Evolutionary conservation across 2,113 vertebrate species (phyloP), one percentile per base, ranked within the genome.

Genomic region (Desmodus rotundus): DNA sequence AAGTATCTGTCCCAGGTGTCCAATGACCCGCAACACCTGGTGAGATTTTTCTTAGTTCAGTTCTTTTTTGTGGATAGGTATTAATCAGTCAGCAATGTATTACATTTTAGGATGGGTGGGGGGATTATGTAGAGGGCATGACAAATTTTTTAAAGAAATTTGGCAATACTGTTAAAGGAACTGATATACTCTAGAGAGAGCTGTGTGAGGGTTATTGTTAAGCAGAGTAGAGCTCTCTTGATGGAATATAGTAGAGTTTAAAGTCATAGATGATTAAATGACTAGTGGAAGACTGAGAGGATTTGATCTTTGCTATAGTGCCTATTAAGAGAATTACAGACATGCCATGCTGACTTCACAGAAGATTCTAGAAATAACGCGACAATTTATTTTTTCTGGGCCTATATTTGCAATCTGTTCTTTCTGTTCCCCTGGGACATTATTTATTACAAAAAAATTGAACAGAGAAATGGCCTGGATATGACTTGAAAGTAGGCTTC

Each of bases 111-210:
- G 38, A 52, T 65, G 68, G 19, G 15, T 43, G 26, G 14, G 63
- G 47, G 7, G 7, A 20, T 5, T 88, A 15, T 72, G 14, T 38
- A 6, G 58, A 92, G 5, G 38, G 13, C 13, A 41, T 95, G 65
- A 83, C 63, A 90, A 82, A 72, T 78, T 63, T 41, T 87, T 54
- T 74, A 91, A 80, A 91, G 82, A 78, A 74, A 65, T 86, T 80
- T 89, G 84, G 70, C 82, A 72, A 63, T 88, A 50, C 22, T 45
- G 28, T 65, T 54, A 63, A 91, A 87, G 45, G 38, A 56, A 56
- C 12, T 41, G 41, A 17, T 72, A 17, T 4, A 7, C 63, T 82
- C 56, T 47, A 13, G 45, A 50, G 43, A 78, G 68, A 89, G 16
- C 45, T 43, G 3, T 78, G 12, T 58, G 11, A 54, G 7, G 22